Percentiles rank a stretch among this genome's conserved stretches.
Evolutionary conservation across 1,140 invertebrate species (phyloP).

Genomic region (Carcinoscorpius rotundicauda): DNA sequence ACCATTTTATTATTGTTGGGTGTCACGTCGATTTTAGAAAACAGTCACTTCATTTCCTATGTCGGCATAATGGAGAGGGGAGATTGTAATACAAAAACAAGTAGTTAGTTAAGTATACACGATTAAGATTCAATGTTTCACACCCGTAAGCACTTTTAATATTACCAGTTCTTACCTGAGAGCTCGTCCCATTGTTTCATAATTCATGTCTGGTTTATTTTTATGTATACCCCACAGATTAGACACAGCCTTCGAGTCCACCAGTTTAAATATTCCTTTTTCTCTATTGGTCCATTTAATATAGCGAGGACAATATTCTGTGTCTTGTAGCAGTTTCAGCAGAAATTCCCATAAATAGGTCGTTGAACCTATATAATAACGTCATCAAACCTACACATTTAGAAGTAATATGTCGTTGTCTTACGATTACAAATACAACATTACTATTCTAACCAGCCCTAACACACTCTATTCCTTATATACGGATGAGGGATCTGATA

Average conservation of each 20-base stretch:
- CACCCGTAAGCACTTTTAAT: no score
- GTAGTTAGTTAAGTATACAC: no score
- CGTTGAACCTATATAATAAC: slow-evolving; percentile 53
- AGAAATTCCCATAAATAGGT: slow-evolving; percentile 99
- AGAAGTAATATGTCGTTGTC: neutral
- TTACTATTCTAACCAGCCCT: no score
- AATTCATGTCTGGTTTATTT: slow-evolving; percentile 99
- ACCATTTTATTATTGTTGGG: no score
- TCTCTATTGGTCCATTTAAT: slow-evolving; percentile 99
- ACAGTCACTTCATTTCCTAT: no score
- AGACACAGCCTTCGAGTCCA: slow-evolving; percentile 97
- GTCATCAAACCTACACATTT: neutral
- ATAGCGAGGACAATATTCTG: slow-evolving; percentile 93
- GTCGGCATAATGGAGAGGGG: no score
- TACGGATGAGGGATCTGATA: no score
- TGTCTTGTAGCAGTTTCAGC: slow-evolving; percentile 89
- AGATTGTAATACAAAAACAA: no score
- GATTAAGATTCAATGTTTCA: no score
- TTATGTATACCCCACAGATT: slow-evolving; percentile 97
- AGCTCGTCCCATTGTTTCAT: slow-evolving; percentile 98
- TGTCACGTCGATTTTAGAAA: no score
- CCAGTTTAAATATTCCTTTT: slow-evolving; percentile 95
- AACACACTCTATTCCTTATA: slow-evolving; percentile 12
- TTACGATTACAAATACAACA: neutral
- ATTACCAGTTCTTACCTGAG: slow-evolving; percentile 47